Percentiles rank a stretch among this genome's conserved stretches.
Evolutionary conservation across 2,888 invertebrate genomes (phyloP).

Genomic region (Zygothrica quintamaculata): DNA sequence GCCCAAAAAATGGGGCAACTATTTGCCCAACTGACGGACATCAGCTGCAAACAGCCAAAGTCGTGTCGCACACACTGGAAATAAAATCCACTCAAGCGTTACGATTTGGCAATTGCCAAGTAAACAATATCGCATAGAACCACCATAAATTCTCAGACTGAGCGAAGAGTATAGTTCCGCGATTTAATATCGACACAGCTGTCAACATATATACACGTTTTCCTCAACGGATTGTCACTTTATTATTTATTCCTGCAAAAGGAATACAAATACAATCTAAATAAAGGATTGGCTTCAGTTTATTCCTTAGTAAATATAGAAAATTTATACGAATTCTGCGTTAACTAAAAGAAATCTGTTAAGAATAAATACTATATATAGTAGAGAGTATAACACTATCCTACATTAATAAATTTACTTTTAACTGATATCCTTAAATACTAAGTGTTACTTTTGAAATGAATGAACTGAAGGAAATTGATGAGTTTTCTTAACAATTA

Average conservation of each 20-base stretch:
- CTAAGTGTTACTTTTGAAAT: too few species aligned
- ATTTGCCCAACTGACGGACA: constrained; percentile 59
- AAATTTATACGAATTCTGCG: too few species aligned
- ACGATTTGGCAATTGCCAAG: constrained; percentile 75
- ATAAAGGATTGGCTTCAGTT: too few species aligned
- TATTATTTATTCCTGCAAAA: constrained; percentile 34
- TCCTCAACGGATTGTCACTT: constrained; percentile 23
- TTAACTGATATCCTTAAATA: too few species aligned
- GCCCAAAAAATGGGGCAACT: constrained; percentile 61
- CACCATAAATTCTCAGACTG: constrained; percentile 28
- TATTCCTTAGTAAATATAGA: too few species aligned
- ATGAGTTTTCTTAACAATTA: too few species aligned
- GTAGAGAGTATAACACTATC: too few species aligned
- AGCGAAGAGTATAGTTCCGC: constrained; percentile 16
- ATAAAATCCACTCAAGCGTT: constrained; percentile 72
- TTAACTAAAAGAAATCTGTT: too few species aligned
- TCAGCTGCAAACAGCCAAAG: constrained; percentile 57
- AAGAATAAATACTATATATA: too few species aligned
- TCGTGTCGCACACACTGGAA: constrained; percentile 54
- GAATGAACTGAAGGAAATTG: too few species aligned
- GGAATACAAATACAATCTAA: background rate
- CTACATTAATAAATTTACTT: too few species aligned
- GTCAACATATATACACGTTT: background rate
- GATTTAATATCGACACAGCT: constrained; percentile 9
- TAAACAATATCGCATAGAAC: constrained; percentile 63